Conservation (phyloP, 1,140 invertebrate species). For the Portunus trituberculatus region DNA sequence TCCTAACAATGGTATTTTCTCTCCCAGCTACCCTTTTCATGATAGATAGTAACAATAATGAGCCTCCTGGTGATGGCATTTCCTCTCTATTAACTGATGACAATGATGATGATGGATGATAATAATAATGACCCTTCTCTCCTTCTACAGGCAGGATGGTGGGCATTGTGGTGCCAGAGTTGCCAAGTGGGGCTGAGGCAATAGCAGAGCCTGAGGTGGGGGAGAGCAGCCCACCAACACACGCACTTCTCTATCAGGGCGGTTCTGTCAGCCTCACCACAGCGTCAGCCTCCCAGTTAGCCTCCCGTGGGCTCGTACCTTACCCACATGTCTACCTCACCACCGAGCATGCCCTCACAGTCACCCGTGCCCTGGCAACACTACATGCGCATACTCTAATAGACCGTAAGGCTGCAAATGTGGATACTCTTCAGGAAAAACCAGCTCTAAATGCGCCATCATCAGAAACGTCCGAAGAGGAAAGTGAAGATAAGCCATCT, state of each 20-base stretch:
- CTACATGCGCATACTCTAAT: slow-evolving; percentile 65
- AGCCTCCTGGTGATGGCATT: too few relatives aligned
- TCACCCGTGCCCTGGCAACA: slow-evolving; percentile 73
- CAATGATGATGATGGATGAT: neutral
- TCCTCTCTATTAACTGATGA: neutral
- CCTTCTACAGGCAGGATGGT: slow-evolving; percentile 55
- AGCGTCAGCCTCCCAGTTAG: slow-evolving; percentile 32
- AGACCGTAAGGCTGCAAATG: neutral
- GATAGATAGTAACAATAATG: neutral
- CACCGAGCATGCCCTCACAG: slow-evolving; percentile 66
- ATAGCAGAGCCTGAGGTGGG: slow-evolving; percentile 49
- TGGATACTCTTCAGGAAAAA: neutral
- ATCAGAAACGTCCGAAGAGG: neutral
- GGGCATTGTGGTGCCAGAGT: slow-evolving; percentile 39
- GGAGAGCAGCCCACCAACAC: slow-evolving; percentile 15
- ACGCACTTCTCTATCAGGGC: slow-evolving; percentile 58
- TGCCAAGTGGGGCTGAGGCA: slow-evolving; percentile 42
- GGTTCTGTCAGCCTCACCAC: slow-evolving; percentile 42
- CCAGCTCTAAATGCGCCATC: neutral
- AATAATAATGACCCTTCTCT: neutral
- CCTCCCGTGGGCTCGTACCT: slow-evolving; percentile 46
- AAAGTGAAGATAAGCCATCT: neutral
- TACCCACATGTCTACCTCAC: slow-evolving; percentile 72
- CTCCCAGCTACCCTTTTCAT: too few relatives aligned
- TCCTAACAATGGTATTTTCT: too few relatives aligned